Evolutionary conservation across 2,888 invertebrate species (phyloP).

Genomic region (Seira sanloemensis): DNA sequence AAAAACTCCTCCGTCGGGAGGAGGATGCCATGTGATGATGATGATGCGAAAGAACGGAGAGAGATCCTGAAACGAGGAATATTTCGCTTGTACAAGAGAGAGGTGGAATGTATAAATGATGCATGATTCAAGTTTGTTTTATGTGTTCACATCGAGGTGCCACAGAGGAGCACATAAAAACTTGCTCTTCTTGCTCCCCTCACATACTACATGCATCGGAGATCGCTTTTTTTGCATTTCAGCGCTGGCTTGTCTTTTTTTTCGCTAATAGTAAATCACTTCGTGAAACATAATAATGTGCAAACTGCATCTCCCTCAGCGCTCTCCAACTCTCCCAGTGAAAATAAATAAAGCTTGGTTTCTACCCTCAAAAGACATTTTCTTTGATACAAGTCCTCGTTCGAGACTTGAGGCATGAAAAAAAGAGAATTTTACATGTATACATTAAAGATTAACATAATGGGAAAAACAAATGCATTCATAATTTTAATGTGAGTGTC

Average conservation of each 20-base stretch:
- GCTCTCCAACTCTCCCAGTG: background rate
- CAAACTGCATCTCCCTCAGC: slow-evolving; percentile 1
- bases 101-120: background rate
- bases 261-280: slow-evolving; percentile 1
- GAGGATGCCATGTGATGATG: too few relatives aligned
- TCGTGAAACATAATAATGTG: background rate
- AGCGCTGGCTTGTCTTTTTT: background rate
- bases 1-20: too few relatives aligned
- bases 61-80: background rate
- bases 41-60: too few relatives aligned
- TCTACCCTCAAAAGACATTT: background rate
- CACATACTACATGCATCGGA: background rate
- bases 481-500: slow-evolving; percentile 4
- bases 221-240: background rate
- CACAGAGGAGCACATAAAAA: background rate
- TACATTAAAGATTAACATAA: slow-evolving; percentile 4
- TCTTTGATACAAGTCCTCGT: background rate
- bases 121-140: background rate
- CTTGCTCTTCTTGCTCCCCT: background rate
- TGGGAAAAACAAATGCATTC: slow-evolving; percentile 1
- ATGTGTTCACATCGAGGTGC: background rate
- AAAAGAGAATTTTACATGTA: slow-evolving; percentile 4
- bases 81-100: background rate
- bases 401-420: slow-evolving; percentile 1
- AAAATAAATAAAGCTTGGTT: slow-evolving; percentile 1